Base-by-base conservation (phyloP, 2,888 invertebrate genomes). In the Diaprepes abbreviatus region DNA sequence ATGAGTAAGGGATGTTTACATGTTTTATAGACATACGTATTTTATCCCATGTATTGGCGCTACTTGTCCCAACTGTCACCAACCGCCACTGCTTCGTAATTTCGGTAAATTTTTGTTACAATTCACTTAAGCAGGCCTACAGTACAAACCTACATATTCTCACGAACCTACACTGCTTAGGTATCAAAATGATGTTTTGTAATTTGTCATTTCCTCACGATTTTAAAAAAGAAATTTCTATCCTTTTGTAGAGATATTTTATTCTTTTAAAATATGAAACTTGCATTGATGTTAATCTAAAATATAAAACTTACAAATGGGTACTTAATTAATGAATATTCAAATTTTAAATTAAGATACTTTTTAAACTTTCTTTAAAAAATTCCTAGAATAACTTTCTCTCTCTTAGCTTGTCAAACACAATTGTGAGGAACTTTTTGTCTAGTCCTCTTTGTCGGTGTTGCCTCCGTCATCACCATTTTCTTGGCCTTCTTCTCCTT, bases 401-500 rank as follows among this genome's bases (percentile, higher is more conserved):
- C 14, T 38, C 40, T n/a, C n/a, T n/a, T 43, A 21, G 21, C 16
- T 36, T 12, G 12, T 9, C 12, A 59, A 40, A 28, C 40, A 14
- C 16, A 12, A n/a, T 54, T 55, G 5, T 12, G 43, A 55, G 24
- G 12, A 21, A 21, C 21, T 40, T 9, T 40, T 21, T 14, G 14
- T 62, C 52, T 69, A 70, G 33, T 70, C 70, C 43, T 68, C 68
- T 19, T 72, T 62, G 33, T 72, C 72, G 66, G 69, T 70, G 72
- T 73, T 70, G 48, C 68, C 73, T 66, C 68, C 70, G 62, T 73
- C 64, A 16, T 35, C 73, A 55, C 63, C 73, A 52, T 67, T 63
- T 52, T 72, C 66, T 45, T 55, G 31, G n/a, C 35, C 67, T 10
- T 70, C 69, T 55, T 69, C 73, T 12, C 65, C 70, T 54, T 73